phyloP scores from a whole-genome alignment of 2,113 vertebrate genomes.

The Aptenodytes patagonicus region DNA sequence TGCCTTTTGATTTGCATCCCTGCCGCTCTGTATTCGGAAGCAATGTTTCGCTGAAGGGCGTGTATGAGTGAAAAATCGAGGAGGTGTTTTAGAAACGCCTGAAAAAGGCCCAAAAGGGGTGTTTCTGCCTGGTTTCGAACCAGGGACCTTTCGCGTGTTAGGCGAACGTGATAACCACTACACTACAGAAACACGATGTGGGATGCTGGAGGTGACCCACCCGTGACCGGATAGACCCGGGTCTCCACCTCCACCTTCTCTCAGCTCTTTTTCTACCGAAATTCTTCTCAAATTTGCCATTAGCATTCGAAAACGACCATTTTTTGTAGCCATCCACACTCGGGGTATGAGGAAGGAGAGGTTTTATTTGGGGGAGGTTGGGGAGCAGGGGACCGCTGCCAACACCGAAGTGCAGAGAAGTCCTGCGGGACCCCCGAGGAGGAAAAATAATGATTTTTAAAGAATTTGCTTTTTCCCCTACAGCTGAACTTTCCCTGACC shows the following conservation, averaged over 20 bases:
- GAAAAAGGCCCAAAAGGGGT: not conserved
- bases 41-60: too few species aligned
- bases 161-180: constrained; percentile 65
- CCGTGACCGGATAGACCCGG: not conserved
- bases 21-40: too few species aligned
- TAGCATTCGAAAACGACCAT: fast-evolving
- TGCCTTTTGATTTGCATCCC: too few species aligned
- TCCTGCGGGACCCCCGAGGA: fast-evolving
- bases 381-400: not conserved
- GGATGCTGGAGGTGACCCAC: fast-evolving
- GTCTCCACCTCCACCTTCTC: too few species aligned
- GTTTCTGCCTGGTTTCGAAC: constrained; percentile 60
- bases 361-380: not conserved
- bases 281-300: fast-evolving
- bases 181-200: constrained; percentile 18
- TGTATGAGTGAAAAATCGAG: too few species aligned
- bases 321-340: too few species aligned
- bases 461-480: fast-evolving
- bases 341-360: fast-evolving
- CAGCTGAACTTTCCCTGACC: constrained; percentile 51
- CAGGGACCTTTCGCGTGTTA: constrained; percentile 63
- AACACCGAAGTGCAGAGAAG: fast-evolving
- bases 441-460: not conserved
- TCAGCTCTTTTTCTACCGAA: not conserved
- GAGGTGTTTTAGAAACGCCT: fast-evolving